phyloP scores from a whole-genome alignment of 2,113 vertebrate genomes.

The Sakesphorus luctuosus region DNA sequence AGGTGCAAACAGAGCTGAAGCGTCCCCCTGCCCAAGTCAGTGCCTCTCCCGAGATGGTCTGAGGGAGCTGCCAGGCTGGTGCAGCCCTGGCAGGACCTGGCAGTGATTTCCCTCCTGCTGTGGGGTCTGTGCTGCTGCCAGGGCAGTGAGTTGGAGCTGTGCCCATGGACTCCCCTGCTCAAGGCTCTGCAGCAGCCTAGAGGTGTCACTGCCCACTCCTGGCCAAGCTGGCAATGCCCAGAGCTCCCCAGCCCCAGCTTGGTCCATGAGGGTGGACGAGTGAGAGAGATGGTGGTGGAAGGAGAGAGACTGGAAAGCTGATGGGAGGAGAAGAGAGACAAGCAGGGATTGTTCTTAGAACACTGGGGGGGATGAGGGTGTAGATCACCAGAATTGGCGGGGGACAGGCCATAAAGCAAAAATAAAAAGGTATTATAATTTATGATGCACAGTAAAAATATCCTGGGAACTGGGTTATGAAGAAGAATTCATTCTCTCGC shows the following conservation, averaged over 20 bases:
- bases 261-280: not conserved
- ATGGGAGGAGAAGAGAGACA: not conserved
- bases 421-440: conserved; percentile 73
- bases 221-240: fast-evolving
- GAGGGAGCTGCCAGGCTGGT: not conserved
- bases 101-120: not conserved
- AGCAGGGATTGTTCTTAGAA: conserved; percentile 40
- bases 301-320: not conserved
- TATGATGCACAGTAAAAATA: conserved; percentile 66
- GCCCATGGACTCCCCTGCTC: fast-evolving
- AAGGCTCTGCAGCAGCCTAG: not conserved
- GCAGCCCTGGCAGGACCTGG: not conserved
- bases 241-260: not conserved
- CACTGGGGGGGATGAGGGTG: conserved; percentile 10
- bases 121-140: not conserved
- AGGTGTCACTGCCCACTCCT: not conserved
- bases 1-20: not conserved
- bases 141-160: not conserved
- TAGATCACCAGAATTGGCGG: conserved; percentile 63
- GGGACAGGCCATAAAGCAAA: conserved; percentile 73
- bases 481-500: conserved; percentile 49
- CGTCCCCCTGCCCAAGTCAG: not conserved
- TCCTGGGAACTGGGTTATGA: conserved; percentile 33
- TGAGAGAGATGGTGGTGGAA: not conserved
- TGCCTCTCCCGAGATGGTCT: not conserved